Evolutionary conservation across 1,140 invertebrate genomes (phyloP).

Genomic region (Chymomyza costata): DNA sequence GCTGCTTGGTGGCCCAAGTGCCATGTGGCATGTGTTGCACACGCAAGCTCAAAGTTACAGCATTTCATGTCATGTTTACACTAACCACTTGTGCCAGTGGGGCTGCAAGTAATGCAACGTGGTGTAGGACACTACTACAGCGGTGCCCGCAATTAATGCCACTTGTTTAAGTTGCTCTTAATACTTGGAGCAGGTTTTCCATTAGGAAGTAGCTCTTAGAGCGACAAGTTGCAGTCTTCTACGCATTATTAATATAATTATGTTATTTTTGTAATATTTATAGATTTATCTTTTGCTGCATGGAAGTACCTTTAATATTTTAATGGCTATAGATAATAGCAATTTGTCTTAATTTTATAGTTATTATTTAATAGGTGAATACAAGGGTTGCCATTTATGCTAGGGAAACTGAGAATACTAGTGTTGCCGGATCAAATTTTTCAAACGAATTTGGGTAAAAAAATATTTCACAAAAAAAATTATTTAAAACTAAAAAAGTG

Average conservation of each 20-base stretch:
- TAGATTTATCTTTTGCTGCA: slow-evolving; percentile 44
- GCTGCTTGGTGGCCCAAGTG: slow-evolving; percentile 18
- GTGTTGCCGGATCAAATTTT: too few relatives aligned
- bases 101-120: too few relatives aligned
- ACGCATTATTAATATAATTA: slow-evolving; percentile 69
- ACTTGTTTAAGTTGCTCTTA: slow-evolving; percentile 11
- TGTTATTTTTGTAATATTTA: slow-evolving; percentile 51
- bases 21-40: slow-evolving; percentile 30
- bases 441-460: too few relatives aligned
- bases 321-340: too few relatives aligned
- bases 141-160: slow-evolving; percentile 46
- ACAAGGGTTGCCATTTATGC: too few relatives aligned
- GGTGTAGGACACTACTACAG: slow-evolving; percentile 15
- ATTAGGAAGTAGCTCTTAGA: slow-evolving; percentile 33
- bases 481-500: too few relatives aligned
- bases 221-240: slow-evolving; percentile 51
- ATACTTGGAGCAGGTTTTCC: slow-evolving; percentile 23
- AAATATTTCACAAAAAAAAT: too few relatives aligned
- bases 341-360: too few relatives aligned
- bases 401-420: too few relatives aligned
- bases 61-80: slow-evolving; percentile 68
- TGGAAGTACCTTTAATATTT: too few relatives aligned
- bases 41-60: slow-evolving; percentile 41
- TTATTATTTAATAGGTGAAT: too few relatives aligned
- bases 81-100: too few relatives aligned